A percentile compares a stretch with the other conserved stretches of the same genome.
Conservation (phyloP, 2,113 vertebrate genomes). For the Ptilorrhoa leucosticta region DNA sequence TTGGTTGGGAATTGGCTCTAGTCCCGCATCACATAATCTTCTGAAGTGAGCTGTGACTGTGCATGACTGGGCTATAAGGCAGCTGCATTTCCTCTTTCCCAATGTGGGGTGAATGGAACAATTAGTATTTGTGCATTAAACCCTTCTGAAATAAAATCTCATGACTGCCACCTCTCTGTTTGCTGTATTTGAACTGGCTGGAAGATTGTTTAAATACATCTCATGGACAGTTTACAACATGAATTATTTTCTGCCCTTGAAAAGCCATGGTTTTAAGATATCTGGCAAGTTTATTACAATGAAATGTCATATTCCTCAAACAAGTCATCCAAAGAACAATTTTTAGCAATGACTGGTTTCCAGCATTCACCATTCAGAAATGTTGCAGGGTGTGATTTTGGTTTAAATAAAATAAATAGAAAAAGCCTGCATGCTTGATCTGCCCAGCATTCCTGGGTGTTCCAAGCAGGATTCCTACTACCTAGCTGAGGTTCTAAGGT, state of each 20-base stretch:
- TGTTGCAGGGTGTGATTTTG: neutral
- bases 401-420: neutral
- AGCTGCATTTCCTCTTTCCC: neutral
- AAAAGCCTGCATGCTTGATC: neutral
- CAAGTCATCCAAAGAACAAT: neutral
- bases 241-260: conserved; percentile 31
- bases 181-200: conserved; percentile 17
- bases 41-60: neutral
- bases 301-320: neutral
- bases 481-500: neutral
- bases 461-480: neutral
- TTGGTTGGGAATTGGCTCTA: neutral
- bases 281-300: conserved; percentile 17
- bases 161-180: neutral
- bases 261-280: neutral
- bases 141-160: neutral
- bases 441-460: neutral
- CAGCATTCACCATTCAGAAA: conserved; percentile 1
- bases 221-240: conserved; percentile 9
- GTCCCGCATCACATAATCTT: neutral
- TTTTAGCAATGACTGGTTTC: conserved; percentile 8
- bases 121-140: neutral
- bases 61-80: neutral
- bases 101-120: neutral
- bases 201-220: conserved; percentile 14